Percentiles rank a stretch among this genome's conserved stretches.
These are phyloP conservation scores for Eumeta japonica DNA, from an alignment of 1,140 invertebrate genomes.

Conservation along the genomic window DNA sequence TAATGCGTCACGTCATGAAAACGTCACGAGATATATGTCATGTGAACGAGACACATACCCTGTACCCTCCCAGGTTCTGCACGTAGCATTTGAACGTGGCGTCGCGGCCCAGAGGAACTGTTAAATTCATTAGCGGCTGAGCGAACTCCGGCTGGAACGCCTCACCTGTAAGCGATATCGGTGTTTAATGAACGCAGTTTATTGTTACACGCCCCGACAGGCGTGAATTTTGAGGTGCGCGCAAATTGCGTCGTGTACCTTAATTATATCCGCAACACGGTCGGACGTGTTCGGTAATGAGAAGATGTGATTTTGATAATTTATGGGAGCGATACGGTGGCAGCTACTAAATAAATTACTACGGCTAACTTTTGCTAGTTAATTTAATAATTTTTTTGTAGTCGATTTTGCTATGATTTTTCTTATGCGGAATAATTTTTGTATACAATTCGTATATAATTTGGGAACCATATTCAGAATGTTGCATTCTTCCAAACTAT, in stretches of 20 bases:
- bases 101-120: conserved; percentile 80
- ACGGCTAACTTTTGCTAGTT: too few species aligned
- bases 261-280: background rate
- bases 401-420: too few species aligned
- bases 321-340: too few species aligned
- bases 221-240: background rate
- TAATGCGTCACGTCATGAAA: too few species aligned
- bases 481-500: too few species aligned
- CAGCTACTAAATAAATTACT: too few species aligned
- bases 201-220: background rate
- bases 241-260: background rate
- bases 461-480: too few species aligned
- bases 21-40: too few species aligned
- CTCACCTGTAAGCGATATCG: conserved; percentile 51
- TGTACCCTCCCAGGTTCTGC: conserved; percentile 83
- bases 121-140: conserved; percentile 79
- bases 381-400: too few species aligned
- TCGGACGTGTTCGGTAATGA: background rate
- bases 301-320: background rate
- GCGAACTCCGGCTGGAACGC: conserved; percentile 83
- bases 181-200: background rate
- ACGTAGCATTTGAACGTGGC: conserved; percentile 86
- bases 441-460: too few species aligned
- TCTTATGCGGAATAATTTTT: too few species aligned
- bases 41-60: conserved; percentile 74